A percentile compares a stretch with the other conserved stretches of the same genome.
These are phyloP conservation scores for Ganaspis brasiliensis DNA, from an alignment of 2,888 invertebrate species.

Conservation along the genomic window DNA sequence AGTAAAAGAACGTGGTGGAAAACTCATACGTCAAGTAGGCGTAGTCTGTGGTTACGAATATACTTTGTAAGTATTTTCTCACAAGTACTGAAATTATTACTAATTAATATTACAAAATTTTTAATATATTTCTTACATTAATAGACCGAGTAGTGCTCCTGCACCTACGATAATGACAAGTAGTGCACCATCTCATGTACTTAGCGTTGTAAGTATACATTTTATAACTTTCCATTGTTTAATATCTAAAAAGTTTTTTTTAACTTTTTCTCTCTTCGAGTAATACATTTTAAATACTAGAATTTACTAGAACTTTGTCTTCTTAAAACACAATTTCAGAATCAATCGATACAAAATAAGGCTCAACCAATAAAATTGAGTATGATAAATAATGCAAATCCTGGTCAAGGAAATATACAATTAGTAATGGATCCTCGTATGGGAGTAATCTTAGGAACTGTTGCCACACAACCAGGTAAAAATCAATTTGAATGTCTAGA, in stretches of 20 bases:
- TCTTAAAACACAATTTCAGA: too few species aligned
- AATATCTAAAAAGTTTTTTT: too few species aligned
- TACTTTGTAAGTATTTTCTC: conserved; percentile 71
- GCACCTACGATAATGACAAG: conserved; percentile 62
- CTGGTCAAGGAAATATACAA: conserved; percentile 78
- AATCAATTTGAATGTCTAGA: conserved; percentile 15
- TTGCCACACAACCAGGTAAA: conserved; percentile 68
- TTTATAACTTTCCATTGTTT: too few species aligned
- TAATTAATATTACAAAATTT: background rate
- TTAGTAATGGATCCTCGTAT: conserved; percentile 82
- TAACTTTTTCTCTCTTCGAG: too few species aligned
- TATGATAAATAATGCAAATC: conserved; percentile 73
- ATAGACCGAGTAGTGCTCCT: conserved; percentile 65
- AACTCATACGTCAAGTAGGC: conserved; percentile 74
- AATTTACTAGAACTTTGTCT: too few species aligned
- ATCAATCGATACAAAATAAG: conserved; percentile 65
- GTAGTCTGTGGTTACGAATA: conserved; percentile 75
- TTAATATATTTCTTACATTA: conserved; percentile 33
- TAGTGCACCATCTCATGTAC: conserved; percentile 65
- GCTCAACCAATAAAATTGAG: conserved; percentile 75
- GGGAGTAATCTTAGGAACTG: conserved; percentile 80
- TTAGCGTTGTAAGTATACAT: conserved; percentile 70
- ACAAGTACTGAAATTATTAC: background rate
- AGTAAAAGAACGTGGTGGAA: conserved; percentile 75
- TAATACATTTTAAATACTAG: too few species aligned